phyloP scores from a whole-genome alignment of 2,888 invertebrate genomes.

The Drosophila rellima region DNA sequence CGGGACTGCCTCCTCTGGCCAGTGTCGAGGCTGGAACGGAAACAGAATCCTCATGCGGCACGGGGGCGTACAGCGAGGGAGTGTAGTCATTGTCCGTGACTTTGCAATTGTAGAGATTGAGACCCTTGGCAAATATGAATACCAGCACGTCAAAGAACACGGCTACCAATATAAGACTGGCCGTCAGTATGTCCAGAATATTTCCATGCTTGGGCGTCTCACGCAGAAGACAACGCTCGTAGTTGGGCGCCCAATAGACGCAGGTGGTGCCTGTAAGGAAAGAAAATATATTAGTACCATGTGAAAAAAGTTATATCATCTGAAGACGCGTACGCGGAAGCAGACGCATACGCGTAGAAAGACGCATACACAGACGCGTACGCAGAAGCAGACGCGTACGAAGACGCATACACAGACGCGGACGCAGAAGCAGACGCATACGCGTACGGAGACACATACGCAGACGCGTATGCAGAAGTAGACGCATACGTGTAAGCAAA shows the following conservation, averaged over 20 bases:
- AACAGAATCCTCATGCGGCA: constrained; percentile 72
- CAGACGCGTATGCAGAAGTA: too few species aligned
- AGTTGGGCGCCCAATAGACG: constrained; percentile 85
- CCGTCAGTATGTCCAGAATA: constrained; percentile 86
- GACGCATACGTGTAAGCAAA: too few species aligned
- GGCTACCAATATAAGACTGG: constrained; percentile 85
- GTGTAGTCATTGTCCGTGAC: constrained; percentile 85
- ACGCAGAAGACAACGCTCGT: constrained; percentile 86
- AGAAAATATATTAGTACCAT: not conserved
- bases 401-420: too few species aligned
- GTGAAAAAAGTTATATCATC: not conserved
- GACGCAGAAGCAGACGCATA: too few species aligned
- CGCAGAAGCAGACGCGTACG: too few species aligned
- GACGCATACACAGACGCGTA: too few species aligned
- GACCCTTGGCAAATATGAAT: constrained; percentile 85
- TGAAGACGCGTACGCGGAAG: too few species aligned
- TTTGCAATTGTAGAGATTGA: constrained; percentile 84
- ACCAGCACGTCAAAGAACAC: constrained; percentile 86
- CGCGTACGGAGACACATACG: too few species aligned
- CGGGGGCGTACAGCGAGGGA: constrained; percentile 80
- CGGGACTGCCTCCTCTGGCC: constrained; percentile 66
- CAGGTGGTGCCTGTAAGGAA: constrained; percentile 84
- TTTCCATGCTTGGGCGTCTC: constrained; percentile 86
- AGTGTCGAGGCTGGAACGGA: constrained; percentile 16
- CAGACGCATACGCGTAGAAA: too few species aligned